Conservation (phyloP, 2,113 vertebrate species). For the Tricholaema leucomelas region DNA sequence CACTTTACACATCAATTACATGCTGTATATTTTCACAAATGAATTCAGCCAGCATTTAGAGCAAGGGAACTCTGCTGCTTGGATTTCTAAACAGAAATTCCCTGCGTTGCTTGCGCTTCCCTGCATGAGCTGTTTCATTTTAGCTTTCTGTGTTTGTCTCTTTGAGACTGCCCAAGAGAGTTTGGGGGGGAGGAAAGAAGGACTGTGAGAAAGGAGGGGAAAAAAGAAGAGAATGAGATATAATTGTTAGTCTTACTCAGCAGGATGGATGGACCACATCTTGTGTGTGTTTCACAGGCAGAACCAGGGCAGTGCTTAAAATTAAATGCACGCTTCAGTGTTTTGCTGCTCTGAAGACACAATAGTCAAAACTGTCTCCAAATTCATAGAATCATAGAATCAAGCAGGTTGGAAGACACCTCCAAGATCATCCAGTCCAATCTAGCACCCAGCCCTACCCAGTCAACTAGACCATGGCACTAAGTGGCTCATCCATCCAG, state of each 20-base stretch:
- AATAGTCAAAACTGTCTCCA: background rate
- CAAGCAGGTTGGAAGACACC: too few species aligned
- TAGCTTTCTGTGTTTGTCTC: background rate
- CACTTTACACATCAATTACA: conserved; percentile 49
- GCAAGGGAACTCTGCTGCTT: conserved; percentile 33
- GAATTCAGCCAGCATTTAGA: conserved; percentile 35
- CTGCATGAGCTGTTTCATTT: conserved; percentile 29
- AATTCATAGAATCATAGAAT: too few species aligned
- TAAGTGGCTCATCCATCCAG: too few species aligned
- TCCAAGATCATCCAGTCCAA: too few species aligned
- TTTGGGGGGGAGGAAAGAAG: background rate
- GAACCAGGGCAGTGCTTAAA: background rate
- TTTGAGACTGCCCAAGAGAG: background rate
- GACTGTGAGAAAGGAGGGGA: background rate
- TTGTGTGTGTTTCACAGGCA: background rate
- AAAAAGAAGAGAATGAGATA: background rate
- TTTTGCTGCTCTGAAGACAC: background rate
- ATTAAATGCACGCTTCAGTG: background rate
- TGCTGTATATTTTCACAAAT: conserved; percentile 25
- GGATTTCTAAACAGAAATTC: conserved; percentile 29
- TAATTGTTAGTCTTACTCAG: conserved; percentile 24
- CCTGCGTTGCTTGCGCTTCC: background rate
- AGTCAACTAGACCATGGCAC: too few species aligned
- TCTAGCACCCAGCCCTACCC: too few species aligned
- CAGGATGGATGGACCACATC: background rate